phyloP scores from a whole-genome alignment of 2,797 vertebrate species.

The Nasua narica region DNA sequence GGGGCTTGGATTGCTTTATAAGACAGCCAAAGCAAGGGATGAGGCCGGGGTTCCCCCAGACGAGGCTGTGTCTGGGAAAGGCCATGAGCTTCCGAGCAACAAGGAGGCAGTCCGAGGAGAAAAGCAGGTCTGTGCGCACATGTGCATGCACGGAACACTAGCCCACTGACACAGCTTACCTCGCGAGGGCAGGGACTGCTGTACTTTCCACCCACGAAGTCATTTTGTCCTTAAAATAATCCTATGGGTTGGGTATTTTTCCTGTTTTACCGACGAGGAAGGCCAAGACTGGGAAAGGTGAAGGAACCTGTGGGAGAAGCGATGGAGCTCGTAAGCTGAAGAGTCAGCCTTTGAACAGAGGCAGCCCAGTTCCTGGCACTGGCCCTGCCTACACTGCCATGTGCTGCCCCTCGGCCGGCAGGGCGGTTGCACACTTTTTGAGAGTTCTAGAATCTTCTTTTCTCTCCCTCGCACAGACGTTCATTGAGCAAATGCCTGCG shows the following conservation, averaged over 20 bases:
- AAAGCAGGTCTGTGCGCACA: accelerated
- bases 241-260: neutral
- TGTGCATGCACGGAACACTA: neutral
- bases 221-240: neutral
- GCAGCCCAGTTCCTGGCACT: neutral
- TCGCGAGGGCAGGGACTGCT: neutral
- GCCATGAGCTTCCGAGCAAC: neutral
- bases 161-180: neutral
- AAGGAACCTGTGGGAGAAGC: neutral
- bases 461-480: neutral
- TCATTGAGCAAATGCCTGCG: neutral
- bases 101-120: neutral
- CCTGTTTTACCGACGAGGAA: neutral
- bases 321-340: neutral
- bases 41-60: neutral
- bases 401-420: accelerated
- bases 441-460: neutral
- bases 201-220: neutral
- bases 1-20: neutral
- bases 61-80: neutral
- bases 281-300: neutral
- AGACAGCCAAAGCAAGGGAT: neutral
- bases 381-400: accelerated
- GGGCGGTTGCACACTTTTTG: neutral
- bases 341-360: neutral